A percentile compares a stretch with the other conserved stretches of the same genome.
phyloP scores from a whole-genome alignment of 2,113 vertebrate species.

The Anhinga anhinga region DNA sequence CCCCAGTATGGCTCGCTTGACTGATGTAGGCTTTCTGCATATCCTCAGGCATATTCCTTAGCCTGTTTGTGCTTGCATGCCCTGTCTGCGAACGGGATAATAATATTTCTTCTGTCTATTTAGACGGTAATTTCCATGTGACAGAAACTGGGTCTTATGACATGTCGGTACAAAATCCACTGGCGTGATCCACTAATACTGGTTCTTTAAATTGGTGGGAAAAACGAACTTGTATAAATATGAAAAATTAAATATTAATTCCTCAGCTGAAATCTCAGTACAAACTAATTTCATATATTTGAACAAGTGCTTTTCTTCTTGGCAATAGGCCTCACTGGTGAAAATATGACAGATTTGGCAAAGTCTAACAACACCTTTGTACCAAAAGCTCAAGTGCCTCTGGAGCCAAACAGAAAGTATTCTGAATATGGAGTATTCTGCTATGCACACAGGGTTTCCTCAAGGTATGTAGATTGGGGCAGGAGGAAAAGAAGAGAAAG shows the following conservation, averaged over 20 bases:
- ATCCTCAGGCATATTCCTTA: slow-evolving; percentile 29
- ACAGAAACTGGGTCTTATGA: background rate
- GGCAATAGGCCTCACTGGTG: background rate
- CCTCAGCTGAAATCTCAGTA: background rate
- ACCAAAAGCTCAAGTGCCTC: background rate
- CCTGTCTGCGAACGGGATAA: background rate
- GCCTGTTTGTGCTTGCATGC: background rate
- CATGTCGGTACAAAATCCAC: background rate
- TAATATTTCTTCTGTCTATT: slow-evolving; percentile 20
- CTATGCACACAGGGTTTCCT: background rate
- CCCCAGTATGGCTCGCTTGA: background rate
- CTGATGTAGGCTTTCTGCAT: background rate
- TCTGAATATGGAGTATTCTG: background rate
- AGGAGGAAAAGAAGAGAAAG: background rate
- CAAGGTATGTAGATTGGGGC: background rate
- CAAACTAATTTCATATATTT: background rate
- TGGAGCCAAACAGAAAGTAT: background rate
- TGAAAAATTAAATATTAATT: background rate
- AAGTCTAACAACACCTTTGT: background rate
- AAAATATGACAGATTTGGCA: background rate
- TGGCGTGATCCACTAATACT: background rate
- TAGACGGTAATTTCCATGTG: background rate
- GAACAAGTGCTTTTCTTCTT: background rate
- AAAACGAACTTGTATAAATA: background rate
- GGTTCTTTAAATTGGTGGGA: background rate